Evolutionary conservation across 92 coral and sea anemone genomes (phyloP).

Genomic region (Palythoa heliodiscus): DNA sequence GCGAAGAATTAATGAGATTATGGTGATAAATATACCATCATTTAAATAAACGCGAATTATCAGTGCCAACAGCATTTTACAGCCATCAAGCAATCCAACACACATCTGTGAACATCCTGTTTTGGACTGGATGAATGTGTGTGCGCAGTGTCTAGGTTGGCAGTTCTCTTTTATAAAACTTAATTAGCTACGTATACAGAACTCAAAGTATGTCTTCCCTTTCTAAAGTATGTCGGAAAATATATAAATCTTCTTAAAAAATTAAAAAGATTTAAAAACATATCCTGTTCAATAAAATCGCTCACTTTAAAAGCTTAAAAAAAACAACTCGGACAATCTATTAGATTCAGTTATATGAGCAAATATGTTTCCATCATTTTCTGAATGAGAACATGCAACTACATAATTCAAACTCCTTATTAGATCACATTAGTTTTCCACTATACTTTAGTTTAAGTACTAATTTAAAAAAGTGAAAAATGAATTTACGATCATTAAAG

Average conservation of each 20-base stretch:
- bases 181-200: no score
- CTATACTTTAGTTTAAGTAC: background rate
- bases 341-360: background rate
- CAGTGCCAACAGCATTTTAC: conserved; percentile 17
- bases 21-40: conserved; percentile 7
- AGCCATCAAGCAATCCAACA: background rate
- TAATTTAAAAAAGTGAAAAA: background rate
- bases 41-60: conserved; percentile 15
- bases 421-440: background rate
- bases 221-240: no score
- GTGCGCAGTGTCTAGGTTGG: background rate
- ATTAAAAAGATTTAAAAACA: no score
- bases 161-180: no score
- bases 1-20: conserved; percentile 26
- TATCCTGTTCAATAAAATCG: no score
- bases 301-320: no score
- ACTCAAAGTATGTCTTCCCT: no score
- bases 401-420: background rate
- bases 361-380: background rate
- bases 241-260: no score
- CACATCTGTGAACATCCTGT: conserved; percentile 24
- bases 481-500: background rate
- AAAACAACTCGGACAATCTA: background rate
- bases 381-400: background rate
- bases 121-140: background rate